Evolutionary conservation across 2,797 vertebrate genomes (phyloP).

Genomic region (Chelidonichthys spinosus): DNA sequence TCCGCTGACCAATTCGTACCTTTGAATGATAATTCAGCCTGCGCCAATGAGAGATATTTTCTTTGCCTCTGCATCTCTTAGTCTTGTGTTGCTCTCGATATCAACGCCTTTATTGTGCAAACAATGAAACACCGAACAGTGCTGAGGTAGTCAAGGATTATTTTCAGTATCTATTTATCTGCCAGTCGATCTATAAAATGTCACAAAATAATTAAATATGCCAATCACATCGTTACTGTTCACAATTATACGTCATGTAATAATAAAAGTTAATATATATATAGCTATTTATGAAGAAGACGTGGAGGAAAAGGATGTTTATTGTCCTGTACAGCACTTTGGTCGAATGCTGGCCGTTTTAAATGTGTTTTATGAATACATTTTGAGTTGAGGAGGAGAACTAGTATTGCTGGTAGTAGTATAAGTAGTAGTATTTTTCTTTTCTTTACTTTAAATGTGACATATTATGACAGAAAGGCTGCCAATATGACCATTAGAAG

Average conservation of each 20-base stretch:
- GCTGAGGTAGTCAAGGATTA: not conserved
- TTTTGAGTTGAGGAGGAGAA: not conserved
- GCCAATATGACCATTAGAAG: constrained; percentile 21
- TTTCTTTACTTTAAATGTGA: constrained; percentile 25
- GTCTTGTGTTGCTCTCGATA: not conserved
- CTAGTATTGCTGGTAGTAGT: no score
- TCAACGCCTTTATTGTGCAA: no score
- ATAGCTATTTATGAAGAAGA: no score
- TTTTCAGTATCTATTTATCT: not conserved
- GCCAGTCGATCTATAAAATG: not conserved
- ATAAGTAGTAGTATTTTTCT: no score
- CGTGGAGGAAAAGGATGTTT: no score
- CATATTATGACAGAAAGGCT: constrained; percentile 3
- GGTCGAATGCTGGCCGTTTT: no score
- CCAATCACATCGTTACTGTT: not conserved
- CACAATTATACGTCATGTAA: no score
- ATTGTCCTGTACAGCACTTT: no score
- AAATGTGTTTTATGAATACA: not conserved
- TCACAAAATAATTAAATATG: not conserved
- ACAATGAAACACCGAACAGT: not conserved
- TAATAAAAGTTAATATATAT: no score
- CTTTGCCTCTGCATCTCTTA: constrained; percentile 5
- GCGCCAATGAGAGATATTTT: constrained; percentile 1
- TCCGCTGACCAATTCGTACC: constrained; percentile 34
- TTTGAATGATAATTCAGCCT: constrained; percentile 37